Conservation (phyloP, 2,888 invertebrate species). For the Amphipyra berbera region DNA sequence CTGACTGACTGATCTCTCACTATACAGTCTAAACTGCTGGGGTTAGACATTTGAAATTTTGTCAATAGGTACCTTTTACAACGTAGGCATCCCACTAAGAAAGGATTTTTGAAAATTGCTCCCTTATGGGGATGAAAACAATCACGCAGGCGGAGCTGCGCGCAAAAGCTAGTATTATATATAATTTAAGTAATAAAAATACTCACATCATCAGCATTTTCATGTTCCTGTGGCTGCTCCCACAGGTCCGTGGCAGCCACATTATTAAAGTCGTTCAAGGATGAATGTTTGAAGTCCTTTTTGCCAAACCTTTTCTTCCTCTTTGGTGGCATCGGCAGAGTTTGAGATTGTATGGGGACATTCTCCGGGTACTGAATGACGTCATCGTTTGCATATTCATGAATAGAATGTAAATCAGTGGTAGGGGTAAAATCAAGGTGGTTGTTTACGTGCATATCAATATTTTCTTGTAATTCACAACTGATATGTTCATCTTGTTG, state of each 20-base stretch:
- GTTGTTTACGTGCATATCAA: constrained; percentile 70
- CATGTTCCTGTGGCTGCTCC: constrained; percentile 72
- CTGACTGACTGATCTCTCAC: no score
- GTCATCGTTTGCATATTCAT: constrained; percentile 87
- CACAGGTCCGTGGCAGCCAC: constrained; percentile 69
- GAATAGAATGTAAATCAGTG: constrained; percentile 81
- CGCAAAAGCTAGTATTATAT: no score
- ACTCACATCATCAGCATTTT: constrained; percentile 83
- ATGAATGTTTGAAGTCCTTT: constrained; percentile 77
- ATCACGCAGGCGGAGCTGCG: no score
- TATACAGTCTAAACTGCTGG: no score
- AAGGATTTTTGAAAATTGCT: no score
- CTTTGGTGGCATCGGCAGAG: constrained; percentile 85
- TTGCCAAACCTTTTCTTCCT: constrained; percentile 78
- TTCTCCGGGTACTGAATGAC: constrained; percentile 89
- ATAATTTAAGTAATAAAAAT: constrained; percentile 20
- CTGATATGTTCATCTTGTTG: constrained; percentile 76
- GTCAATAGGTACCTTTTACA: no score
- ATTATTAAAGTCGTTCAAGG: constrained; percentile 78
- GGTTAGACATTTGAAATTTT: no score
- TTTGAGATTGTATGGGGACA: constrained; percentile 81
- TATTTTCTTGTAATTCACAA: constrained; percentile 58
- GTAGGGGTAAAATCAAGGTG: constrained; percentile 78
- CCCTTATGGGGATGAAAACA: no score
- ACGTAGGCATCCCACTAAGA: no score